Evolutionary conservation across 2,888 invertebrate species (phyloP).

Genomic region (Autographa pulchrina): DNA sequence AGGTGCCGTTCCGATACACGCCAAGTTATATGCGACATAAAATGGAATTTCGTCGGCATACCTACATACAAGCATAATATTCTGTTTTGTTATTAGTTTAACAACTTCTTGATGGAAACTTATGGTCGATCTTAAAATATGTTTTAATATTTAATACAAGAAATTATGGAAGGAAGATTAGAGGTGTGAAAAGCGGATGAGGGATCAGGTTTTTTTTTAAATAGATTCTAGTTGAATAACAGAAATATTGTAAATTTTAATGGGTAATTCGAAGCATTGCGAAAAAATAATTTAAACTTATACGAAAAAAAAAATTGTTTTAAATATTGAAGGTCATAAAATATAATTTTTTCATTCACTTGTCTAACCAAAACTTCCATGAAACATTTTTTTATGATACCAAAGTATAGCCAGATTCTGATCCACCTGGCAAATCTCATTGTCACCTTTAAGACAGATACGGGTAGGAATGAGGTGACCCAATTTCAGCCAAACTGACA

Average conservation of each 20-base stretch:
- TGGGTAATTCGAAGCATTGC: too few species aligned
- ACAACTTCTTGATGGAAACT: background rate
- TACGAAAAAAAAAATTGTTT: too few species aligned
- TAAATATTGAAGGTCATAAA: too few species aligned
- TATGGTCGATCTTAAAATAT: background rate
- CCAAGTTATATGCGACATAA: slow-evolving; percentile 63
- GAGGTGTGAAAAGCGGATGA: background rate
- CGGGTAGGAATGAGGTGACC: slow-evolving; percentile 11
- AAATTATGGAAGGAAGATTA: background rate
- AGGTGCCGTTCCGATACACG: slow-evolving; percentile 56
- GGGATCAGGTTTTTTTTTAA: too few species aligned
- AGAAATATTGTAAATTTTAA: too few species aligned
- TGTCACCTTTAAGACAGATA: slow-evolving; percentile 6
- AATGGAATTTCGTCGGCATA: slow-evolving; percentile 54
- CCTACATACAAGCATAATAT: background rate
- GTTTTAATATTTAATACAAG: background rate
- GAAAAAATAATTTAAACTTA: too few species aligned
- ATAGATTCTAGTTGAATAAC: too few species aligned
- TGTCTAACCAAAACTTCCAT: background rate
- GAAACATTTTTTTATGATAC: background rate
- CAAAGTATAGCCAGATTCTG: background rate
- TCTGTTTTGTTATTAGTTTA: background rate
- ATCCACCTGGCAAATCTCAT: background rate
- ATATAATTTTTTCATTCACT: too few species aligned
- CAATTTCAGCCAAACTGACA: slow-evolving; percentile 15